Evolutionary conservation across 1,140 invertebrate species (phyloP), one percentile per base, ranked within the genome.

Genomic region (Hypsibius dujardini): DNA sequence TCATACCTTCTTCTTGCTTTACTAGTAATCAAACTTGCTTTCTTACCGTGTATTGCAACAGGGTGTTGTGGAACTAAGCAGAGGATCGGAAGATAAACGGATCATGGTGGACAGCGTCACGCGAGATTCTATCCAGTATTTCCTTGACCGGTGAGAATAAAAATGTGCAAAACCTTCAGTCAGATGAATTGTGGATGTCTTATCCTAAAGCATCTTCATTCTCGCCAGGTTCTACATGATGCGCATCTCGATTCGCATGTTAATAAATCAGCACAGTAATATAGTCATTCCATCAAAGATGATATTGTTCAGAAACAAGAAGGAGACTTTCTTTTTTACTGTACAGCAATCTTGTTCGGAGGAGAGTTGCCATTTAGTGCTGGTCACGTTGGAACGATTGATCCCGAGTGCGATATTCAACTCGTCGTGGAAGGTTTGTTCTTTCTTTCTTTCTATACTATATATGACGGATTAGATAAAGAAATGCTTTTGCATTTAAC

Each of bases 181-280:
- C n/a, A n/a, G n/a, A n/a, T n/a, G n/a, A n/a, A n/a, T n/a, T n/a
- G n/a, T n/a, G n/a, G n/a, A n/a, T n/a, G n/a, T n/a, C n/a, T n/a
- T n/a, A n/a, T n/a, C n/a, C n/a, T n/a, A n/a, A n/a, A n/a, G n/a
- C n/a, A n/a, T n/a, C n/a, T n/a, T n/a, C n/a, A n/a, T n/a, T n/a
- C n/a, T n/a, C n/a, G n/a, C n/a, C n/a, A n/a, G n/a, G 71, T 95
- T 95, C 80, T 95, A 95, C 78, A 95, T 96, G 88, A 96, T 90
- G 67, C 84, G 93, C 69, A 82, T 82, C 62, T 92, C 90, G 46
- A 98, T 98, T 76, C 83, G 95, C 75, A 98, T 98, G 95, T 84
- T 98, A 1, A 98, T 98, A 70, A 97, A 97, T 81, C 95, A 98
- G 78, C 95, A 98, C 81, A 92, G 92, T 95, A 81, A 89, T 28